Evolutionary conservation across 2,797 vertebrate genomes (phyloP).

Genomic region (Hemibagrus guttatus): DNA sequence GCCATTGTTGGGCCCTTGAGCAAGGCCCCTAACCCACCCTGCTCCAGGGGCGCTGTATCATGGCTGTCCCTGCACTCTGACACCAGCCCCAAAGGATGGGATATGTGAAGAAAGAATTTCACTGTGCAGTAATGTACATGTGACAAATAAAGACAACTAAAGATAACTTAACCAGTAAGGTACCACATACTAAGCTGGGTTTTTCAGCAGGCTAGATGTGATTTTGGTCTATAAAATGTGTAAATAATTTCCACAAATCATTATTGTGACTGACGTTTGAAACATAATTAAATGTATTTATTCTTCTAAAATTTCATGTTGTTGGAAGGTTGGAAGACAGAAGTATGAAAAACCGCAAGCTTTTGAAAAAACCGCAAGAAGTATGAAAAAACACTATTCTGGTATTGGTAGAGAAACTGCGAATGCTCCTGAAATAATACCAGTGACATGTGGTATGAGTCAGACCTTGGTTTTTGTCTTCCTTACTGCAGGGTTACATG

Average conservation of each 20-base stretch:
- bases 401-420: neutral
- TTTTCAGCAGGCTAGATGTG: neutral
- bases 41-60: no score
- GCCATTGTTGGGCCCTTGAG: no score
- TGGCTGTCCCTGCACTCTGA: no score
- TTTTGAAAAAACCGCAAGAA: no score
- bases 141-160: no score
- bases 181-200: neutral
- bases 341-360: neutral
- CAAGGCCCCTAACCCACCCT: no score
- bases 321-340: neutral
- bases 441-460: slow-evolving; percentile 12
- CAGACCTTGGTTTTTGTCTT: slow-evolving; percentile 1
- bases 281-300: neutral
- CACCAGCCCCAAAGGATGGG: no score
- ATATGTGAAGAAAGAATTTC: no score
- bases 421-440: slow-evolving; percentile 10
- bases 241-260: neutral
- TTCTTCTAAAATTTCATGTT: neutral
- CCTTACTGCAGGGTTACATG: neutral
- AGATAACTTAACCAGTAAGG: no score
- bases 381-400: neutral
- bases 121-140: no score
- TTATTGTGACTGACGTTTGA: neutral
- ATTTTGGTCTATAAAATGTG: neutral